Base-by-base conservation (phyloP, 2,888 invertebrate genomes). In the Aspidiotus rigidus region DNA sequence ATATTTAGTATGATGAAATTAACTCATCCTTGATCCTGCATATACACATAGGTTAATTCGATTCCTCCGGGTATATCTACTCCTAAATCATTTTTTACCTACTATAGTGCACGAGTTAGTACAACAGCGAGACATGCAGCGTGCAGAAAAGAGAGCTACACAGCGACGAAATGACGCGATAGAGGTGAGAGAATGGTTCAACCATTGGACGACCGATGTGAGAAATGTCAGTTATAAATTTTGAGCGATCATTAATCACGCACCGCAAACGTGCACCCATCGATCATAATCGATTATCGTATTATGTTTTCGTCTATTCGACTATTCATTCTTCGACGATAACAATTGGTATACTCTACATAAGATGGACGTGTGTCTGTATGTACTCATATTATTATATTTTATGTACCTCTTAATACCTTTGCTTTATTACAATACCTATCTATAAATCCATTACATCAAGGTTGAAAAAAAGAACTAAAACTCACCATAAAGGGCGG, bases 241-340 rank as follows among this genome's bases (percentile, higher is more conserved):
- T 28, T 28, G 28, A 13, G n/a, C 13, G 17, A 55, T 55, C 56
- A 55, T 55, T 55, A 55, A 55, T 55, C 56, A 55, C 17, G 28
- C 28, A 28, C 56, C 16, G 17, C 56, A 7, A 55, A 55, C 56
- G 56, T 55, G 56, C 17, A 28, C 28, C 3, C n/a, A 13, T 55
- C 56, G 56, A 64, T 64, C 64, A 57, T 57, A 64, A 64, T 64
- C 64, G 64, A 64, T 64, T 64, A 64, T 64, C 64, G 64, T 28
- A 28, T 28, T 28, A 28, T 28, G 28, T 28, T 28, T 5, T 28
- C 28, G 1, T 28, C 28, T 28, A 5, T 28, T 28, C 28, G 28
- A 5, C 5, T 28, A 28, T 28, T 28, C 28, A 28, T 28, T 28
- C 28, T 28, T 5, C 28, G 42, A 17, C 53, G 49, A 53, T 53